Percentiles rank a stretch among this genome's conserved stretches.
These are phyloP conservation scores for Temnothorax longispinosus DNA, from an alignment of 1,140 invertebrate genomes.

Conservation along the genomic window DNA sequence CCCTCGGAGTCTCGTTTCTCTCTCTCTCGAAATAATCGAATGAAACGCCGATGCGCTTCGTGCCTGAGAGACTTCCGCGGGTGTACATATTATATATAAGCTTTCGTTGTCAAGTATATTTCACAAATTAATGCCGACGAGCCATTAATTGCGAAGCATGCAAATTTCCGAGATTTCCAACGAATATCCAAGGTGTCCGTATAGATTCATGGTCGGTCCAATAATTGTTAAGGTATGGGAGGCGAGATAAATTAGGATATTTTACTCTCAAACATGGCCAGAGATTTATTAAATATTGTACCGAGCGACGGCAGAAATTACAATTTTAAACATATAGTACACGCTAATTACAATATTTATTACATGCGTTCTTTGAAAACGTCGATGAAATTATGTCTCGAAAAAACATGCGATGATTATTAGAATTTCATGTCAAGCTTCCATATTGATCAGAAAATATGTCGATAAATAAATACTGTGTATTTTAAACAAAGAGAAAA, in stretches of 20 bases:
- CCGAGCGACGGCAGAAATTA: background rate
- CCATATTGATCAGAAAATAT: background rate
- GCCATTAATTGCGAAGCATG: constrained; percentile 37
- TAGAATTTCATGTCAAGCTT: background rate
- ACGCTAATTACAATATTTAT: background rate
- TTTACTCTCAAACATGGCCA: background rate
- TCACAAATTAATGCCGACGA: constrained; percentile 39
- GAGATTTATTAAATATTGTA: background rate
- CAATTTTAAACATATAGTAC: background rate
- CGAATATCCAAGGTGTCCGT: background rate
- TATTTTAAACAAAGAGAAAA: background rate
- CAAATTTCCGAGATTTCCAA: constrained; percentile 17
- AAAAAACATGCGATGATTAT: background rate
- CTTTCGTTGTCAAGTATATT: constrained; percentile 34
- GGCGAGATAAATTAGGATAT: constrained; percentile 5
- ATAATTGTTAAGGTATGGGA: constrained; percentile 36
- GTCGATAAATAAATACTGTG: background rate
- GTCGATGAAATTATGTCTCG: background rate
- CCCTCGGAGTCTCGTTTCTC: background rate
- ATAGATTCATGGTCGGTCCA: background rate
- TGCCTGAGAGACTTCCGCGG: background rate
- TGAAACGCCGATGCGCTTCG: background rate
- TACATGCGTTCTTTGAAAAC: background rate
- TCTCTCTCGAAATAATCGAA: constrained; percentile 23
- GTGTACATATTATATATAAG: background rate